Evolutionary conservation across 2,797 vertebrate species (phyloP).

Genomic region (Lagothrix lagotricha): DNA sequence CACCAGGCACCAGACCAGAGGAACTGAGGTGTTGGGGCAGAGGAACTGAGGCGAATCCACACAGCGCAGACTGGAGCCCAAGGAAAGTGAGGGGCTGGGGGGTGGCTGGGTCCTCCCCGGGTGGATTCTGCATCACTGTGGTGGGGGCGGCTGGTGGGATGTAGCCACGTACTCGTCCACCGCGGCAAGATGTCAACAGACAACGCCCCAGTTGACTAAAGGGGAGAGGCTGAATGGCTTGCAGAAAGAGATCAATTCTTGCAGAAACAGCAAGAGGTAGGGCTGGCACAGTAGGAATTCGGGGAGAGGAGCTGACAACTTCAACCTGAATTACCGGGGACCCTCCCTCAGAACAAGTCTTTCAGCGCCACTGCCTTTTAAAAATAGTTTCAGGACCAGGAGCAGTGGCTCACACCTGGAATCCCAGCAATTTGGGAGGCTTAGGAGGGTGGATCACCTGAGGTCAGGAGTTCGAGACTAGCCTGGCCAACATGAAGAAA

Average conservation of each 20-base stretch:
- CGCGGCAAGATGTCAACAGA: fast-evolving
- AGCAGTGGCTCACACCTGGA: no score
- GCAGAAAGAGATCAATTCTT: not conserved
- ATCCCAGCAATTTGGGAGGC: no score
- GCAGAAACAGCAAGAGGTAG: fast-evolving
- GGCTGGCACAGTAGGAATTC: fast-evolving
- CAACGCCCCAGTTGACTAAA: not conserved
- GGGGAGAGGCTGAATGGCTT: fast-evolving
- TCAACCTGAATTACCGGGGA: not conserved
- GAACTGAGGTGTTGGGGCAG: not conserved
- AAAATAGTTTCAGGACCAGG: no score
- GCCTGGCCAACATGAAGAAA: no score
- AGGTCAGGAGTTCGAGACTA: no score
- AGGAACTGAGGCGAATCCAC: fast-evolving
- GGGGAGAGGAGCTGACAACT: not conserved
- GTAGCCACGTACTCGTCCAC: fast-evolving
- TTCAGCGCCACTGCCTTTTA: not conserved
- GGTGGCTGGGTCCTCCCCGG: no score
- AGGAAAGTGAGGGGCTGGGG: no score
- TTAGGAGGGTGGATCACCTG: no score
- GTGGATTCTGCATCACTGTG: not conserved
- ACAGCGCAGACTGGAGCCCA: not conserved
- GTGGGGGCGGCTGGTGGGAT: not conserved
- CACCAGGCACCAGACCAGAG: not conserved
- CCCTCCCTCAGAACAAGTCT: no score